Conservation (phyloP, 1,140 invertebrate genomes). For the Heliothis subflexa region DNA sequence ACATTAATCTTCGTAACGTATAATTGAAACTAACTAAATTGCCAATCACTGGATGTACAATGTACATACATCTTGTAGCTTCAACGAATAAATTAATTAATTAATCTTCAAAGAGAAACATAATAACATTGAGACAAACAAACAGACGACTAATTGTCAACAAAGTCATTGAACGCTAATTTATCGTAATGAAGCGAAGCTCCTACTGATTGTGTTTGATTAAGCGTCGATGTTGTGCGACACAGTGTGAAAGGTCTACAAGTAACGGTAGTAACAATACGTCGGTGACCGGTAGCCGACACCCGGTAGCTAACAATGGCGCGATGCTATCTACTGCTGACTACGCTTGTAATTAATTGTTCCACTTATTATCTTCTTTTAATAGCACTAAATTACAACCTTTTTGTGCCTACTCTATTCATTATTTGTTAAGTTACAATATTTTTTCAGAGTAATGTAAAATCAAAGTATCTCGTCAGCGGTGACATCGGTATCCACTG, state of each 20-base stretch:
- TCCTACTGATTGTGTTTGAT: slow-evolving; percentile 9
- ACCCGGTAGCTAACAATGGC: slow-evolving; percentile 19
- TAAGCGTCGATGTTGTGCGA: neutral
- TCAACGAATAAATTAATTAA: neutral
- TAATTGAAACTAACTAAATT: neutral
- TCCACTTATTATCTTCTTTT: slow-evolving; percentile 17
- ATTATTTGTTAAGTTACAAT: neutral
- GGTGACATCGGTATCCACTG: neutral
- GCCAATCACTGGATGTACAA: too few relatives aligned
- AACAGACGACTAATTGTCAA: neutral
- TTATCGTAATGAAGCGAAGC: slow-evolving; percentile 1
- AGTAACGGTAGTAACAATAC: slow-evolving; percentile 38
- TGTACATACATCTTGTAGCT: neutral
- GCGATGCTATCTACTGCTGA: slow-evolving; percentile 33
- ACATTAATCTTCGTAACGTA: neutral
- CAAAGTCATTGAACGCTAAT: slow-evolving; percentile 25
- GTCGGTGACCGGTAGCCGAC: neutral
- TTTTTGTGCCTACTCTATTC: neutral
- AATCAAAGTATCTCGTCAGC: neutral
- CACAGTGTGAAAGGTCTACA: slow-evolving; percentile 38
- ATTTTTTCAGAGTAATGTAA: too few relatives aligned
- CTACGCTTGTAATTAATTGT: slow-evolving; percentile 26
- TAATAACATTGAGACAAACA: neutral
- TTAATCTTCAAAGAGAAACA: neutral
- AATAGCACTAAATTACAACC: slow-evolving; percentile 27